Base-by-base conservation (phyloP, 2,888 invertebrate species). In the Morinoia aosen region DNA sequence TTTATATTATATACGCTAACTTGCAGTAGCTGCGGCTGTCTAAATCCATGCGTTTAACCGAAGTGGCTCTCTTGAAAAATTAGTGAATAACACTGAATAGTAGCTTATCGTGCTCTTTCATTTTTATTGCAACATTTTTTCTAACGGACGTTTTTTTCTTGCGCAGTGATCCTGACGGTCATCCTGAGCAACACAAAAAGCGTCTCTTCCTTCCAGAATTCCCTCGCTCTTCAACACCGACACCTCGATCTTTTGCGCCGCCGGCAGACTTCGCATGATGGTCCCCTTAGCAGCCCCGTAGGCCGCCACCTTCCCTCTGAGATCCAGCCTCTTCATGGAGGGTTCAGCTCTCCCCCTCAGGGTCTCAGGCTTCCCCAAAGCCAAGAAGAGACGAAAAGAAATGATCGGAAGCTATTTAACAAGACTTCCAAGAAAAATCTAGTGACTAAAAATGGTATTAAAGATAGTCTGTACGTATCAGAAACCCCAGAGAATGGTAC, bases 371-470 rank as follows among this genome's bases (percentile, higher is more conserved):
- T 90, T 90, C 40, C 90, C 90, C 12, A 90, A 90, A 90, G 90
- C 90, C 90, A 90, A 90, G 40, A 90, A 40, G 90, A 90, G 48
- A 19, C 90, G 90, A 90, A 90, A 90, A 90, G 90, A 90, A 90
- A 39, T 39, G 90, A 90, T 33, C 90, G 90, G 40, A 90, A 90
- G 90, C 19, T 90, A 40, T 90, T 90, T 19, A 90, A 90, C 40
- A 90, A 90, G 16, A 90, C 16, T 33, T 90, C 90, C 12, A 90
- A 90, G 48, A 90, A 90, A 48, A 11, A 39, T 48, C 90, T 90
- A 12, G 40, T 40, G 19, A 76, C 76, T 90, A 10, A 40, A 90
- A 48, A 48, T 90, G 48, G 14, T 39, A 39, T 40, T 40, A 48
- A 90, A 40, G 90, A 90, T 90, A 48, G 48, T 39, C 90, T 40